Percentiles rank a stretch among this genome's conserved stretches.
Conservation (phyloP, 2,797 vertebrate species). For the Urophycis tenuis region DNA sequence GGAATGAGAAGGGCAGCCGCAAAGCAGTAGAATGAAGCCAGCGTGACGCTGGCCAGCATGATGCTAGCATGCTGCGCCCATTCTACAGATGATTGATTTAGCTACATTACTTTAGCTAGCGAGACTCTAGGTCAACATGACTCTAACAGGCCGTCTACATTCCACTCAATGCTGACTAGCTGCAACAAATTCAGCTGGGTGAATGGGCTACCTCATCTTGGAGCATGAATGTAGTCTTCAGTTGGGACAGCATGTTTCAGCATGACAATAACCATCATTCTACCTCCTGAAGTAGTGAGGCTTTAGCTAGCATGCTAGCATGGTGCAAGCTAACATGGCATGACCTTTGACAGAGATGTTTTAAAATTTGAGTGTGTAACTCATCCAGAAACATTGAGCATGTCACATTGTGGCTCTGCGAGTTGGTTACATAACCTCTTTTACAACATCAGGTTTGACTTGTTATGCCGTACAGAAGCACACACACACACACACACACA, state of each 20-base stretch:
- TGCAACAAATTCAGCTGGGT: too few species aligned
- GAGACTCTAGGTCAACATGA: not conserved
- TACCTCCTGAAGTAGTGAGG: not conserved
- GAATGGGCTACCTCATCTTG: too few species aligned
- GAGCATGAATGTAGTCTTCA: not conserved
- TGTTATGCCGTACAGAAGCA: not conserved
- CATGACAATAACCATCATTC: not conserved
- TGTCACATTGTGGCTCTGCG: not conserved
- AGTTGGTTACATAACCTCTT: not conserved
- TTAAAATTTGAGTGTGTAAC: not conserved
- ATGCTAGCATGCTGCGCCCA: not conserved
- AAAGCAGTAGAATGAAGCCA: constrained; percentile 24
- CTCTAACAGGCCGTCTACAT: not conserved
- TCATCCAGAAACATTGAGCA: not conserved
- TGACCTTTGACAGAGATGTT: not conserved
- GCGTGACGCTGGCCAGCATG: constrained; percentile 29
- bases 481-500: not conserved
- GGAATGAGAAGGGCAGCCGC: constrained; percentile 20
- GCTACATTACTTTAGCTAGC: not conserved
- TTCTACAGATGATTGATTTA: not conserved
- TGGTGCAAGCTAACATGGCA: not conserved
- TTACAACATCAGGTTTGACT: not conserved
- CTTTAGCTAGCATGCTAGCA: not conserved
- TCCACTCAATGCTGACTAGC: not conserved
- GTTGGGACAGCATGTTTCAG: not conserved